Percentiles rank a stretch among this genome's conserved stretches.
phyloP scores from a whole-genome alignment of 2,113 vertebrate species.

The Lycaon pictus region DNA sequence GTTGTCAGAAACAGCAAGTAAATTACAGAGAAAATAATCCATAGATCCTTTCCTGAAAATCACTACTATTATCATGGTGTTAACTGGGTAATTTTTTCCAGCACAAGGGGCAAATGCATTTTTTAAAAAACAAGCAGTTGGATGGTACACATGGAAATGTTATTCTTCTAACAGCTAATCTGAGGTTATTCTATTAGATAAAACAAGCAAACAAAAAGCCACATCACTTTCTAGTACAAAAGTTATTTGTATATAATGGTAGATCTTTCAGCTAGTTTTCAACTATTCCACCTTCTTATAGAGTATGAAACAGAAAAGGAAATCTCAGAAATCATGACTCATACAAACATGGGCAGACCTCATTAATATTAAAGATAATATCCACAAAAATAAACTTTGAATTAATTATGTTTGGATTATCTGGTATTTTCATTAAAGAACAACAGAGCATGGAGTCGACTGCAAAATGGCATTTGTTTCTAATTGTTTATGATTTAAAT shows the following conservation, averaged over 20 bases:
- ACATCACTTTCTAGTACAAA: neutral
- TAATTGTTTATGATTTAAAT: slow-evolving; percentile 42
- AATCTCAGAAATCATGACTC: neutral
- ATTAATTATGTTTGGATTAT: slow-evolving; percentile 61
- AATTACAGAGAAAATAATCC: slow-evolving; percentile 72
- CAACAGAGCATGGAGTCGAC: neutral
- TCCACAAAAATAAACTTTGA: slow-evolving; percentile 51
- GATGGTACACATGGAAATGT: slow-evolving; percentile 22
- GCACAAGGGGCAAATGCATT: slow-evolving; percentile 63
- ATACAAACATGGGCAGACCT: neutral
- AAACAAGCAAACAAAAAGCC: neutral
- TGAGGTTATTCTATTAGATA: slow-evolving; percentile 25
- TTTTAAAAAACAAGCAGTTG: slow-evolving; percentile 60
- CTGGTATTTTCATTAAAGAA: slow-evolving; percentile 55
- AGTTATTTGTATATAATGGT: neutral
- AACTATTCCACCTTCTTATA: neutral
- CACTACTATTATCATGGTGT: slow-evolving; percentile 66
- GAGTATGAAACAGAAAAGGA: neutral
- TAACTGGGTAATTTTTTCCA: slow-evolving; percentile 73
- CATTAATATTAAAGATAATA: slow-evolving; percentile 63
- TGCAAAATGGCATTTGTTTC: slow-evolving; percentile 51
- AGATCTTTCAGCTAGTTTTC: neutral
- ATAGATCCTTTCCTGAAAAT: slow-evolving; percentile 66
- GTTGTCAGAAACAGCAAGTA: slow-evolving; percentile 60
- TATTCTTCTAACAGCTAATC: slow-evolving; percentile 47